Evolutionary conservation across 2,888 invertebrate species (phyloP), one percentile per base, ranked within the genome.

Genomic region (Cheilosia urbana): DNA sequence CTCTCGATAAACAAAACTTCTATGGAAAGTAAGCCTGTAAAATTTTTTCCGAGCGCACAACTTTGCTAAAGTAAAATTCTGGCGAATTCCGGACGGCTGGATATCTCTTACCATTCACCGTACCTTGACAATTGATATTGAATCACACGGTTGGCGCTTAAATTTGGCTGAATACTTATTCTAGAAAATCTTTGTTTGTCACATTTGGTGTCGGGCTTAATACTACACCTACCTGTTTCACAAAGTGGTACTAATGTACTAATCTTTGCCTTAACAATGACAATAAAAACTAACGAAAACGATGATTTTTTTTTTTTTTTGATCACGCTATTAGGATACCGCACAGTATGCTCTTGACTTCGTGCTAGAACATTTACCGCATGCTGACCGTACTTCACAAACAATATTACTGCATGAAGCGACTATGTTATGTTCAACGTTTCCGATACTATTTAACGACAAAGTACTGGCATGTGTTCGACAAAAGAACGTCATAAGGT

Each of bases 331-430:
- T 51, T 89, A 96, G 96, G 96, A 96, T 87, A 94, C 95, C 79
- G 97, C 96, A 0, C 96, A 96, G 90, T 96, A 96, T 89, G 96
- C 97, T 7, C 92, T 97, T 87, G 96, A 96, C 92, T 97, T 96
- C 92, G 95, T 97, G 76, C 93, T 97, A 88, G 95, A 96, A 90
- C 95, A 96, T 88, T 93, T 97, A 88, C 94, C 95, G 81, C 72
- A 93, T 94, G 95, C 95, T 7, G 97, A 96, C 91, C 93, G 95
- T 88, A 94, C 94, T 45, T 95, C 95, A 80, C 96, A 97, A 90
- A 95, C 96, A 47, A 94, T 95, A 34, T 93, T 97, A 87, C 92
- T 97, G 89, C 94, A 96, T 83, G 97, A 97, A 91, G 96, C 97
- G 55, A 96, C 97, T 5, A 93, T 95, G 24, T 93, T 98, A 27